Evolutionary conservation across 2,797 vertebrate species (phyloP), one percentile per base, ranked within the genome.

Genomic region (Parauchenoglanis ngamensis): DNA sequence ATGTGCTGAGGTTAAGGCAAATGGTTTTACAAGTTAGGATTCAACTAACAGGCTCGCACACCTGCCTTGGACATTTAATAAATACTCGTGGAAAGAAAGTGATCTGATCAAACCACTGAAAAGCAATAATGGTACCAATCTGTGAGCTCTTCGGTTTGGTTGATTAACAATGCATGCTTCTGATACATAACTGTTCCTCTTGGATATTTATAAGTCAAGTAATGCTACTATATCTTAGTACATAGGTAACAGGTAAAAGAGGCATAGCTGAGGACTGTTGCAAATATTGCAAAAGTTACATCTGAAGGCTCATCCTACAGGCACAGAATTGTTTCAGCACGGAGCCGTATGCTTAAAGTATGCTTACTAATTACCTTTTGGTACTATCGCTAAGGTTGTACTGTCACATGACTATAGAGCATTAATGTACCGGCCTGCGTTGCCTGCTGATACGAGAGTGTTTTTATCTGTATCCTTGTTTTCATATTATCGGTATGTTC

Each of bases 171-270:
- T 28, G 23, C 44, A 35, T 54, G 28, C n/a, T 13, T 83, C 63
- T 23, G 44, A 68, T 21, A 52, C 23, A 63, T 0, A 68, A 31
- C 44, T 49, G 44, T 25, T 52, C 61, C 44, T 83, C 44, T 31
- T 49, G 12, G 10, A 54, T 25, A 54, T 52, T 67, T 67, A 83
- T 31, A 28, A 67, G 10, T 31, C 44, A 31, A 52, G 8, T 54
- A 83, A 68, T 52, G 81, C 46, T 35, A 68, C 46, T 35, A 68
- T 4, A 54, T 13, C 4, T 52, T 68, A 54, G 44, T 83, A 54
- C n/a, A 83, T 23, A 23, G 63, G 81, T 67, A 83, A 80, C 35
- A n/a, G 57, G n/a, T 31, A 23, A 83, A 68, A 83, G 46, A 23
- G 54, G 78, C 57, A 81, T 6, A 81, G 57, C 57, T 8, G 46